Evolutionary conservation across 2,113 vertebrate genomes (phyloP).

Genomic region (Neotoma lepida): DNA sequence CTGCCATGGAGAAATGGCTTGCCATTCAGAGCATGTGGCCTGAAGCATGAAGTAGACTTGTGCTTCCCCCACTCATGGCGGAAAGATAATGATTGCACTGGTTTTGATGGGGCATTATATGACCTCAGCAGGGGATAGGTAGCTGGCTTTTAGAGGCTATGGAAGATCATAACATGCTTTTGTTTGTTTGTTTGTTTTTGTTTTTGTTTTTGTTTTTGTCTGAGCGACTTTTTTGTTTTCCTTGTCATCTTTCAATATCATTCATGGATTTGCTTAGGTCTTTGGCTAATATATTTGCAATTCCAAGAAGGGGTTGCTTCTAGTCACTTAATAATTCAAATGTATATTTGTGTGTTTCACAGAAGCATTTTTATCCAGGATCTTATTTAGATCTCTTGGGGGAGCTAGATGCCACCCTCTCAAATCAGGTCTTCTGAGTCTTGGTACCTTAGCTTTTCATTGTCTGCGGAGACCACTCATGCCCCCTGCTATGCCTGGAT

Average conservation of each 20-base stretch:
- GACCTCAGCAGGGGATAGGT: constrained; percentile 48
- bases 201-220: not conserved
- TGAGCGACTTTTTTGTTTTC: constrained; percentile 1
- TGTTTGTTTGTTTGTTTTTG: not conserved
- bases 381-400: not conserved
- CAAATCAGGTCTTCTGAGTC: not conserved
- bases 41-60: not conserved
- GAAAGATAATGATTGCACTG: constrained; percentile 59
- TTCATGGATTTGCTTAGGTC: constrained; percentile 6
- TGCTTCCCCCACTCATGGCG: not conserved
- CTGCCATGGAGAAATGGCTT: constrained; percentile 51
- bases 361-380: not conserved
- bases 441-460: not conserved
- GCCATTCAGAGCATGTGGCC: constrained; percentile 20
- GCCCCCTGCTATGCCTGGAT: constrained; percentile 35
- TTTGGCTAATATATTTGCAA: not conserved
- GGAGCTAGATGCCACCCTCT: not conserved
- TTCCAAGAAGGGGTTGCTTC: not conserved
- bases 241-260: constrained; percentile 15
- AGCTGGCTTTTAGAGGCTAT: constrained; percentile 35
- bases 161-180: not conserved
- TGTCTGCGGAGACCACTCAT: not conserved
- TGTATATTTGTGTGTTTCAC: not conserved
- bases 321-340: constrained; percentile 11
- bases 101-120: constrained; percentile 64